These are phyloP conservation scores for Dasyornis broadbenti DNA, from an alignment of 2,113 vertebrate genomes.

Conservation along the genomic window DNA sequence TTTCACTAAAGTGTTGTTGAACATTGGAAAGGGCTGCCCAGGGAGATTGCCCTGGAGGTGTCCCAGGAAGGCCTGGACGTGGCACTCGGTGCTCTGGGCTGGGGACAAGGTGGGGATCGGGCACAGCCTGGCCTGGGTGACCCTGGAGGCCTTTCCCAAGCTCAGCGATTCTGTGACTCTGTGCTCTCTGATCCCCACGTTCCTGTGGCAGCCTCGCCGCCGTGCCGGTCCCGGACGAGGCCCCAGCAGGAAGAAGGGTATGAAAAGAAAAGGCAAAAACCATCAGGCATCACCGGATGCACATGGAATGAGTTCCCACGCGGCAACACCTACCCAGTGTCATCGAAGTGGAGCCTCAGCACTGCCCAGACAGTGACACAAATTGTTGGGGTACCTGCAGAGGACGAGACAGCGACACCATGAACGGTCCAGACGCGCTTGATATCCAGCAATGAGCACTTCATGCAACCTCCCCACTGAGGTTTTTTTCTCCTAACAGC, in stretches of 20 bases:
- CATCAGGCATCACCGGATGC: no score
- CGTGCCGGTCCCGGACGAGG: no score
- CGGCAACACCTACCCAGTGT: slow-evolving; percentile 80
- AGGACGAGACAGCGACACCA: not conserved
- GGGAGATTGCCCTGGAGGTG: not conserved
- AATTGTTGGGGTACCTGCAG: slow-evolving; percentile 92
- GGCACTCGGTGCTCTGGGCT: not conserved
- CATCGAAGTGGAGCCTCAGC: slow-evolving; percentile 89
- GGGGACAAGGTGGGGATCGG: not conserved
- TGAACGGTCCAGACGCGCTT: not conserved
- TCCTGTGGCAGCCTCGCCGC: not conserved
- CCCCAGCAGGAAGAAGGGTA: no score
- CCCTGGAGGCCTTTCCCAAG: not conserved
- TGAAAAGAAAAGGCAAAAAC: no score
- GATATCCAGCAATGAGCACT: not conserved
- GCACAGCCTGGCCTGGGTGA: fast-evolving
- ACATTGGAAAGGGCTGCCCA: no score
- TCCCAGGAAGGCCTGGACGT: fast-evolving
- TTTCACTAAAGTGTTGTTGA: not conserved
- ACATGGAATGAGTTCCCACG: fast-evolving
- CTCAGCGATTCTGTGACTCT: not conserved
- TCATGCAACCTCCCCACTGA: not conserved
- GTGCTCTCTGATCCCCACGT: not conserved
- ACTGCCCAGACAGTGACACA: slow-evolving; percentile 94
- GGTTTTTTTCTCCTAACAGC: not conserved